Evolutionary conservation across 2,888 invertebrate species (phyloP).

Genomic region (Sipha maydis): DNA sequence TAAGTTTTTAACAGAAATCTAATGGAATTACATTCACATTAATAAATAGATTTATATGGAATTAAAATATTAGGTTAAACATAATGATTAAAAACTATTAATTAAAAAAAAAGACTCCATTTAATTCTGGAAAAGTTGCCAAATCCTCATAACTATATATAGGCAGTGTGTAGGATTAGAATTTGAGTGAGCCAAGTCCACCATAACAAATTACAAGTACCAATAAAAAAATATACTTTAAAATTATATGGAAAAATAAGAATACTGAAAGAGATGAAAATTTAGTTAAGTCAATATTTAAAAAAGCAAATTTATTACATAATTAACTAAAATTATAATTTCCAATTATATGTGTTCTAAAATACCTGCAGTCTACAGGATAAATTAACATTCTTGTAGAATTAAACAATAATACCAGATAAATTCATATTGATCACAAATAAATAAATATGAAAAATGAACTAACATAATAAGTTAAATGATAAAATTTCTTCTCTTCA

Average conservation of each 20-base stretch:
- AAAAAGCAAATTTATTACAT: neutral
- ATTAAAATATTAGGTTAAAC: slow-evolving; percentile 17
- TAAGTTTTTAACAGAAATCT: neutral
- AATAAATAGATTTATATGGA: neutral
- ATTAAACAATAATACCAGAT: neutral
- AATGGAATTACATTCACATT: neutral
- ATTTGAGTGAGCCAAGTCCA: slow-evolving; percentile 56
- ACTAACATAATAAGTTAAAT: neutral
- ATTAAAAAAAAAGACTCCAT: slow-evolving; percentile 28
- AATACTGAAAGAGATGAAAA: neutral
- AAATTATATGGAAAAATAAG: neutral
- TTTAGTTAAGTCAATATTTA: neutral
- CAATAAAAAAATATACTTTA: slow-evolving; percentile 34
- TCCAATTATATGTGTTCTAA: neutral
- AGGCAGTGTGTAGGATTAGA: slow-evolving; percentile 55
- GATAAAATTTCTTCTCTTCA: neutral
- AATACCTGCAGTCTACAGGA: neutral
- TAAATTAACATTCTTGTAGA: neutral
- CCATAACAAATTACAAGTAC: slow-evolving; percentile 42
- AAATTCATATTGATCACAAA: neutral
- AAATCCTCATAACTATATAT: slow-evolving; percentile 56
- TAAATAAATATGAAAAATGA: neutral
- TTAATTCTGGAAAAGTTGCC: slow-evolving; percentile 58
- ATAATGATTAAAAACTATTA: slow-evolving; percentile 30
- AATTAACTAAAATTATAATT: neutral